Evolutionary conservation across 2,113 vertebrate species (phyloP), one percentile per base, ranked within the genome.

Genomic region (Parus major): DNA sequence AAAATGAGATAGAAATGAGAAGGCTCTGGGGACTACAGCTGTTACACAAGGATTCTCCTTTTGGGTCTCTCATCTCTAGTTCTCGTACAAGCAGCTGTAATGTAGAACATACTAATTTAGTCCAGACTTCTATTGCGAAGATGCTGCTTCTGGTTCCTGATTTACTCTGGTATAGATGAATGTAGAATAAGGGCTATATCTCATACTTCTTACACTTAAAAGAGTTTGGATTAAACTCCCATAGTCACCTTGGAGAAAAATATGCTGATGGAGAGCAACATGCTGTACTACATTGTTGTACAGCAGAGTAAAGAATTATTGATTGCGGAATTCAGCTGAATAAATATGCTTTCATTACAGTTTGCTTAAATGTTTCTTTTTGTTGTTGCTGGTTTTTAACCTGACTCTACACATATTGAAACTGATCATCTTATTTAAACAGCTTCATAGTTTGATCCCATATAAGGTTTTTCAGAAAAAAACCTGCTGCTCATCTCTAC

Each of bases 391-490:
- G 44, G 1, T 25, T 93, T 95, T 91, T 88, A 86, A 80, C n/a
- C 22, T 76, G 56, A 83, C 11, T 75, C 41, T 90, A 46, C 25
- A 65, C 28, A 24, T 65, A 61, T 35, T 76, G 35, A 76, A 94
- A 94, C 61, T 86, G 55, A 85, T 85, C 21, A 53, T 85, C 25
- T 81, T 59, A 72, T 76, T 94, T 95, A 82, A 91, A 77, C 24
- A 56, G 28, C 27, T 92, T 66, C 23, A 70, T 17, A 71, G 9
- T 12, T 78, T 71, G n/a, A 80, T 55, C 22, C 49, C 53, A 66
- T 31, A 9, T 61, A 89, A 61, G 6, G 12, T 56, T 78, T 59
- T 71, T 33, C 11, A 82, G 23, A 56, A 55, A 41, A 66, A 66
- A 80, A 65, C 4, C 39, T 41, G 33, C 7, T 93, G 3, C 24